Evolutionary conservation across 2,888 invertebrate species (phyloP).

Genomic region (Melipona bicolor): DNA sequence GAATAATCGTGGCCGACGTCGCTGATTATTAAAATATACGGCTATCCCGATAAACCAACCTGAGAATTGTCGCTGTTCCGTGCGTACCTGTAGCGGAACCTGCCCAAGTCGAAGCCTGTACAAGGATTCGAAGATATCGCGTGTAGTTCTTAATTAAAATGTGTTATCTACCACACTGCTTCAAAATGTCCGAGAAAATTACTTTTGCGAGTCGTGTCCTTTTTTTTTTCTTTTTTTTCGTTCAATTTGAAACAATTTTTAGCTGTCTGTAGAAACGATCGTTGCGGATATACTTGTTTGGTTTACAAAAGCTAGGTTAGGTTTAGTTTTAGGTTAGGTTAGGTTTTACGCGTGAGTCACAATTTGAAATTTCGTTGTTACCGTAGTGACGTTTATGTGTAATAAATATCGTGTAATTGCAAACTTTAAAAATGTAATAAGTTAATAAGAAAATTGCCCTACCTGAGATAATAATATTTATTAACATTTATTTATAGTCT

Average conservation of each 20-base stretch:
- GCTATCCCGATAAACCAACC: conserved; percentile 23
- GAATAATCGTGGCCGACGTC: conserved; percentile 58
- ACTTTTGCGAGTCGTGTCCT: not conserved
- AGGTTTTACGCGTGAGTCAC: no score
- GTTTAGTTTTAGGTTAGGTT: no score
- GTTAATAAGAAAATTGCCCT: no score
- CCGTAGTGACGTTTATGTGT: no score
- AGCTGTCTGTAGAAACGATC: no score
- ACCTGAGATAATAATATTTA: no score
- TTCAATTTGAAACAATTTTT: not conserved
- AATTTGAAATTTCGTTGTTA: no score
- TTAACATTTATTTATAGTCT: no score
- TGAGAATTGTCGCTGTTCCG: conserved; percentile 13
- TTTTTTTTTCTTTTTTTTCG: not conserved
- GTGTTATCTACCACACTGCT: not conserved
- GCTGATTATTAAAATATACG: conserved; percentile 60
- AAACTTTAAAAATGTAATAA: no score
- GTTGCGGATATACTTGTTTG: no score
- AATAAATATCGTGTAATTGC: no score
- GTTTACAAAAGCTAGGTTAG: no score
- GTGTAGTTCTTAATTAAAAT: not conserved
- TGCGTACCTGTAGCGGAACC: not conserved
- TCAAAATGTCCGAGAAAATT: not conserved
- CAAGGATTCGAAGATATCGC: not conserved
- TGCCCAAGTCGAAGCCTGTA: not conserved